Conservation (phyloP, 2,797 vertebrate genomes). For the Alexandromys oeconomus region DNA sequence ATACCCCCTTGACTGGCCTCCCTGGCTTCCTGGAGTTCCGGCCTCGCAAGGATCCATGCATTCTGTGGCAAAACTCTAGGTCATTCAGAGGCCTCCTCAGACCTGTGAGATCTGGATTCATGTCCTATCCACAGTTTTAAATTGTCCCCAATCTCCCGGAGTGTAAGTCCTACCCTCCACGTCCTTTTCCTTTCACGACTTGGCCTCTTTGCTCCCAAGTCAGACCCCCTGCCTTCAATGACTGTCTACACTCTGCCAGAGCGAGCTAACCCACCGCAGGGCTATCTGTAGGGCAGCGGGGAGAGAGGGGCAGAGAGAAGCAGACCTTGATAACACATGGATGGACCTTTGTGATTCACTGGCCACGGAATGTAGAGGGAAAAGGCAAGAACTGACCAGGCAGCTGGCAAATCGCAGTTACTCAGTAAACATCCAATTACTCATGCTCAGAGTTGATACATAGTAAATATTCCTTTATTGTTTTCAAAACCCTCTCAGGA, state of each 20-base stretch:
- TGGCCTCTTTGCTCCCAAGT: not conserved
- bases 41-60: not conserved
- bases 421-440: not conserved
- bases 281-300: not conserved
- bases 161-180: not conserved
- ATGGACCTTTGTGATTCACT: not conserved
- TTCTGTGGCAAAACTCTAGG: not conserved
- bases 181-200: not conserved
- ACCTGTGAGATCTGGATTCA: not conserved
- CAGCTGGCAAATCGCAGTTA: not conserved
- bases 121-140: not conserved
- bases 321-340: accelerated
- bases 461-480: not conserved
- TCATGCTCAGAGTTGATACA: not conserved
- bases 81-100: not conserved
- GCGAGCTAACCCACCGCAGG: not conserved
- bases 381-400: not conserved
- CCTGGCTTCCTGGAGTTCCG: accelerated
- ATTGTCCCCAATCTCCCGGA: not conserved
- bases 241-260: too few relatives aligned
- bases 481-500: slow-evolving; percentile 28
- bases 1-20: not conserved
- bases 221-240: not conserved
- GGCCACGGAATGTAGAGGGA: not conserved
- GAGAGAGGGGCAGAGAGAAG: accelerated